Evolutionary conservation across 2,113 vertebrate genomes (phyloP).

Genomic region (Macrotus californicus): DNA sequence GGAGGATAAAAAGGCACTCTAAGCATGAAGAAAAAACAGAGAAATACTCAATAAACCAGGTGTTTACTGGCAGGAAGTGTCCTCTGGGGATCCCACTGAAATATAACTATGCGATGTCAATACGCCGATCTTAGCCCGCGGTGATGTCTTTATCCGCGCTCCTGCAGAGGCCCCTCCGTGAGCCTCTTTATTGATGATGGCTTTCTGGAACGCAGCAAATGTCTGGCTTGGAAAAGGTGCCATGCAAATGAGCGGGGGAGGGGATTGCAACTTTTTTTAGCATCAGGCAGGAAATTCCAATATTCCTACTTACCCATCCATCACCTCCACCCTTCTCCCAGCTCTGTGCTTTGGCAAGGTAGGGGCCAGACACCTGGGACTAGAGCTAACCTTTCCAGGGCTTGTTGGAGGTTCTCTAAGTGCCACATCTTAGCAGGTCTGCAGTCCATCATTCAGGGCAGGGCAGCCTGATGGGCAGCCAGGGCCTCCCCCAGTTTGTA

Average conservation of each 20-base stretch:
- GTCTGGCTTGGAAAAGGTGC: constrained; percentile 60
- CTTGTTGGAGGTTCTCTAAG: background rate
- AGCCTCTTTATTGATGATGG: constrained; percentile 62
- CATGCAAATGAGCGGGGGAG: constrained; percentile 46
- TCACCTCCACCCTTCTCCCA: background rate
- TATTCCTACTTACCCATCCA: constrained; percentile 29
- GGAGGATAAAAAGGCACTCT: constrained; percentile 52
- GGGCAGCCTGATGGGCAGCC: background rate
- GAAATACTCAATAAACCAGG: constrained; percentile 69
- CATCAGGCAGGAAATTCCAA: background rate
- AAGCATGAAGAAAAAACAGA: constrained; percentile 18
- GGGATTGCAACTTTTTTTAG: constrained; percentile 23
- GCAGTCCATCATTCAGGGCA: background rate
- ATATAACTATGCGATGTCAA: constrained; percentile 64
- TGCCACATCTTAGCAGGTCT: background rate
- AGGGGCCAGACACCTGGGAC: background rate
- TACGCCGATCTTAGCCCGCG: constrained; percentile 37
- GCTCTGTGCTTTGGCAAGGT: background rate
- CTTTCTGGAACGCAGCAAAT: constrained; percentile 64
- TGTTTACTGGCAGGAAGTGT: constrained; percentile 68
- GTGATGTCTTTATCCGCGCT: constrained; percentile 48
- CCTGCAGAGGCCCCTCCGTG: background rate
- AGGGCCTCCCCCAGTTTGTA: background rate
- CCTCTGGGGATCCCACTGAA: constrained; percentile 62
- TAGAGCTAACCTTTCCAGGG: background rate